Evolutionary conservation across 2,113 vertebrate genomes (phyloP).

Genomic region (Actenoides lindsayi): DNA sequence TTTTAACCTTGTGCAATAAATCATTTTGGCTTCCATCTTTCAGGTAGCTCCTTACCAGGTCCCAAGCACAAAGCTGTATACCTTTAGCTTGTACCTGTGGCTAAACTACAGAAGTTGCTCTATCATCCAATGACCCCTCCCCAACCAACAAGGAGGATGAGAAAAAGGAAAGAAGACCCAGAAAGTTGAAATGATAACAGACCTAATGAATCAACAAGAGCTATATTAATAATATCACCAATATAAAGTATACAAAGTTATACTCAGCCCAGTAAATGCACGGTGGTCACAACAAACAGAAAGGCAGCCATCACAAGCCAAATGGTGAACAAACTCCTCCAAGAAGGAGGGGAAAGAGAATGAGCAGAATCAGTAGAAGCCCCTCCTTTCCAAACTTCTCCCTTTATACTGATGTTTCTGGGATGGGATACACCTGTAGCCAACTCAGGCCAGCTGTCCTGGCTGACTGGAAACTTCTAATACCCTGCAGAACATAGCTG

Average conservation of each 20-base stretch:
- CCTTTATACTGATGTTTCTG: background rate
- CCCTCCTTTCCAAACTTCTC: background rate
- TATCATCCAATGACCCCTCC: too few relatives aligned
- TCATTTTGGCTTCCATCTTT: background rate
- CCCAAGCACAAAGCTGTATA: background rate
- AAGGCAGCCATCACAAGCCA: background rate
- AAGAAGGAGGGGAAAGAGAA: background rate
- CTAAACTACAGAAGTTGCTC: too few relatives aligned
- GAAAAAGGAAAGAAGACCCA: background rate
- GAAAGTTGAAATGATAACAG: background rate
- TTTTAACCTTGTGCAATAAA: background rate
- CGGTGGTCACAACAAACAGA: too few relatives aligned
- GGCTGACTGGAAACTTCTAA: background rate
- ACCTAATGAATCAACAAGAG: background rate
- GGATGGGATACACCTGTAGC: background rate
- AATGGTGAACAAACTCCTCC: background rate
- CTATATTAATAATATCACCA: background rate
- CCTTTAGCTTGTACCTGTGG: too few relatives aligned
- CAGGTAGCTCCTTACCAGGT: background rate
- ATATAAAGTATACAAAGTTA: background rate
- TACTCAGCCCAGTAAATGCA: background rate
- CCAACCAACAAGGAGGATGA: background rate
- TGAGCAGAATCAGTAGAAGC: background rate
- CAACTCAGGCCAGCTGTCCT: background rate
- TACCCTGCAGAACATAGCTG: background rate